Base-by-base conservation (phyloP, 2,888 invertebrate species). In the Tethea ocularis region DNA sequence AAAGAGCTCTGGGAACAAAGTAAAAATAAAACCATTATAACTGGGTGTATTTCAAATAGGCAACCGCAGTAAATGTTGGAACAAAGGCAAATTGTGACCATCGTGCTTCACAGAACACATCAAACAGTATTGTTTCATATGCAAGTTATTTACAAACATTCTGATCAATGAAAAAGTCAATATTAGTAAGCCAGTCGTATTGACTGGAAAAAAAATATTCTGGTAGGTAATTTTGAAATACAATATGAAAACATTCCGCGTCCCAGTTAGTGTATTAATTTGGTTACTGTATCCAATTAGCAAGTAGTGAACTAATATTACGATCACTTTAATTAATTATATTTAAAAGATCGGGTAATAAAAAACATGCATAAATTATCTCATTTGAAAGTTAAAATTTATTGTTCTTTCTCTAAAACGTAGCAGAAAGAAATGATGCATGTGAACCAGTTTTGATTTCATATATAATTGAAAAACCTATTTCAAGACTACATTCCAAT, bases 71-170 rank as follows among this genome's bases (percentile, higher is more conserved):
- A 24, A 51, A 51, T 33, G 26, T 46, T 46, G 46, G 8, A 46
- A 46, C 46, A 46, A 46, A 46, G 46, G 46, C 46, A 46, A 46
- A 46, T 46, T 62, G 57, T 65, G 61, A 68, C 66, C 66, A 61
- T 66, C 59, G 59, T 66, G 59, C 71, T 81, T 77, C 75, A 67
- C 65, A 67, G 74, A 75, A 77, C 63, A 72, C 68, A 69, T 71
- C 65, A 78, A 77, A 80, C 77, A 82, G 70, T 74, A 83, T 86
- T 85, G 87, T 86, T 79, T 69, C 73, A 65, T 69, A 69, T 62
- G 66, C 56, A 33, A 24, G 57, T 46, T 85, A 74, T 86, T 86
- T 86, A 84, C 81, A 85, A 87, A 85, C 78, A 66, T 67, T 61
- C 60, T 63, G 67, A 73, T 75, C 66, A 74, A 68, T 75, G 75